Evolutionary conservation across 2,888 invertebrate species (phyloP).

Genomic region (Crocallis elinguaria): DNA sequence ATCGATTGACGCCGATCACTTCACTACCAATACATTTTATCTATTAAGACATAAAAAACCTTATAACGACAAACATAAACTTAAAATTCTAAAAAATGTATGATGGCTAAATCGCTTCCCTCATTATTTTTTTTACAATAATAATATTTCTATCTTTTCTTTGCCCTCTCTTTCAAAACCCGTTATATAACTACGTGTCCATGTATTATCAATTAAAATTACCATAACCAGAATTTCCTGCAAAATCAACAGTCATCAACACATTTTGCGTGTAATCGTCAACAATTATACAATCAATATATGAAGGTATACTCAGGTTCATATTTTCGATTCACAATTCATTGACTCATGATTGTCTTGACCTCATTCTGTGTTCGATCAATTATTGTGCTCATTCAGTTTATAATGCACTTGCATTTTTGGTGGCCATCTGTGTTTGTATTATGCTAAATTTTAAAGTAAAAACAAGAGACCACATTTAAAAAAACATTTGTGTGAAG

Average conservation of each 20-base stretch:
- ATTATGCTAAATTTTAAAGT: neutral
- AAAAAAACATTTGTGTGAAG: too few relatives aligned
- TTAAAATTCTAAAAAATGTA: too few relatives aligned
- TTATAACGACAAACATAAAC: too few relatives aligned
- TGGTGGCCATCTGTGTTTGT: constrained; percentile 2
- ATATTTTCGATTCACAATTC: constrained; percentile 4
- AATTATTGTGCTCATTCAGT: constrained; percentile 14
- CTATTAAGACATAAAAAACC: too few relatives aligned
- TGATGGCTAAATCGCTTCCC: too few relatives aligned
- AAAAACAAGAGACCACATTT: too few relatives aligned
- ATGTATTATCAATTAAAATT: neutral
- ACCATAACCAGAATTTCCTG: constrained; percentile 1
- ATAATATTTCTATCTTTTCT: too few relatives aligned
- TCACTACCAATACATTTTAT: too few relatives aligned
- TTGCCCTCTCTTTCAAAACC: too few relatives aligned
- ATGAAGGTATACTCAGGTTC: neutral
- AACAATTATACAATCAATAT: constrained; percentile 9
- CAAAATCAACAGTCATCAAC: neutral
- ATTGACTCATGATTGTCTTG: constrained; percentile 23
- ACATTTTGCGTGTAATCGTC: constrained; percentile 16
- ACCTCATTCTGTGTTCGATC: constrained; percentile 13
- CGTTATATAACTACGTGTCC: too few relatives aligned
- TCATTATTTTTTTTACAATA: too few relatives aligned
- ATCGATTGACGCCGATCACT: too few relatives aligned
- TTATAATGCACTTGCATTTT: constrained; percentile 15